These are phyloP conservation scores for Pygathrix nemaeus DNA, from an alignment of 2,113 vertebrate genomes.

Conservation along the genomic window DNA sequence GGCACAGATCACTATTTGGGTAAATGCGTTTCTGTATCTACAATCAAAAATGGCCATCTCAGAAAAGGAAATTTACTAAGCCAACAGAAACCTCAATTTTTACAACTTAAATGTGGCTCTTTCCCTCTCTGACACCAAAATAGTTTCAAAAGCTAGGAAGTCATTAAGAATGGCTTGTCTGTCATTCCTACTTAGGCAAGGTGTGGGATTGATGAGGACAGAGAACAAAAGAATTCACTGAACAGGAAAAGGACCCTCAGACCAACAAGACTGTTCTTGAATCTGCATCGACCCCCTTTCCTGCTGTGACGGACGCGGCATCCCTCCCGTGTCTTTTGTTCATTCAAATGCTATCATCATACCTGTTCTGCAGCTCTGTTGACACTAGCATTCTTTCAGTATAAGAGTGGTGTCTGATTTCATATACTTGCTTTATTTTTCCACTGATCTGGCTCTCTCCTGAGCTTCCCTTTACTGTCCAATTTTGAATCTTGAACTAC, in stretches of 20 bases:
- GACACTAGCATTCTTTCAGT: not conserved
- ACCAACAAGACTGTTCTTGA: slow-evolving; percentile 74
- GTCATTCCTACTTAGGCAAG: slow-evolving; percentile 71
- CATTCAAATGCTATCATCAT: slow-evolving; percentile 39
- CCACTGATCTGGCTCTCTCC: not conserved
- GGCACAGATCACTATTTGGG: not conserved
- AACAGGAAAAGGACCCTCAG: slow-evolving; percentile 82
- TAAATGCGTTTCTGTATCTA: not conserved
- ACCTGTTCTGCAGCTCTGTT: slow-evolving; percentile 53
- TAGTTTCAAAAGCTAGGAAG: slow-evolving; percentile 74
- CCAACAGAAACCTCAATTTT: slow-evolving; percentile 4
- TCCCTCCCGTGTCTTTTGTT: slow-evolving; percentile 52
- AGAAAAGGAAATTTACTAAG: slow-evolving; percentile 7
- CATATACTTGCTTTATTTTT: not conserved
- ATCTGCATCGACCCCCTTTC: slow-evolving; percentile 58
- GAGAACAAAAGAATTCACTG: slow-evolving; percentile 78
- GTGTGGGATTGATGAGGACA: slow-evolving; percentile 76
- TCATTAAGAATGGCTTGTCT: slow-evolving; percentile 73
- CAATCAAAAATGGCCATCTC: not conserved
- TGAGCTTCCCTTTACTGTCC: not conserved
- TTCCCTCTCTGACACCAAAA: slow-evolving; percentile 1
- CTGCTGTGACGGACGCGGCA: not conserved
- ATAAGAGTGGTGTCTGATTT: not conserved
- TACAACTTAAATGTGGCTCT: not conserved
- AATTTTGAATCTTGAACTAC: not conserved